Evolutionary conservation across 2,888 invertebrate genomes (phyloP), one percentile per base, ranked within the genome.

Genomic region (Synergus laeviventris): DNA sequence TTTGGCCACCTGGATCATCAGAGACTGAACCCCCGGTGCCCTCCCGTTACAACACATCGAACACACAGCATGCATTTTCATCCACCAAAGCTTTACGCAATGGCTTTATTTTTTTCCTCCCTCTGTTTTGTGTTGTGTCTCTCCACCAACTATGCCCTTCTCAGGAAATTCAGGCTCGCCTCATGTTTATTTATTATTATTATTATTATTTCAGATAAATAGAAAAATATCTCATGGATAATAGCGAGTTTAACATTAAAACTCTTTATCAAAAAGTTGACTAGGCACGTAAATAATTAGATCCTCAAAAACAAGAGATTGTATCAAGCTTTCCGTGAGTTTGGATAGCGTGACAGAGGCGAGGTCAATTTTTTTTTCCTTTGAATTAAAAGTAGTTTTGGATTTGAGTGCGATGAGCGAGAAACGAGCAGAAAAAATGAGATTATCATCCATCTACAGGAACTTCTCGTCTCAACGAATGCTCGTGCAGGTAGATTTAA

Each of bases 1-100:
- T 89, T 95, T 94, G 80, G 95, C 95, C 87, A 95, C 94, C 94
- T 95, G 94, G 87, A 93, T 93, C 92, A 94, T 94, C 89, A 94
- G 92, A 92, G 94, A 94, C 94, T 94, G 93, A 93, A 93, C 92
- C 93, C 90, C 90, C 89, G 89, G 86, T 88, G 89, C 90, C 70
- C 70, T 49, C 70, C 90, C 89, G 86, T 90, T 90, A 90, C 88
- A 87, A 88, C 85, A 88, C 89, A 86, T 86, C 83, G 82, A 87
- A 88, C 88, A 81, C 82, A 89, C 89, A 88, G 84, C 90, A 90
- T 90, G 90, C 90, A 89, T 89, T 89, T 90, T 89, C 89, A 90
- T 45, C 49, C 70, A 70, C 31, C 70, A 70, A n/a, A 24, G 45
- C 70, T 24, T 45, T 31, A 14, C 2, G 66, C 21, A 42, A 45